Evolutionary conservation across 2,888 invertebrate species (phyloP).

Genomic region (Brassicogethes aeneus): DNA sequence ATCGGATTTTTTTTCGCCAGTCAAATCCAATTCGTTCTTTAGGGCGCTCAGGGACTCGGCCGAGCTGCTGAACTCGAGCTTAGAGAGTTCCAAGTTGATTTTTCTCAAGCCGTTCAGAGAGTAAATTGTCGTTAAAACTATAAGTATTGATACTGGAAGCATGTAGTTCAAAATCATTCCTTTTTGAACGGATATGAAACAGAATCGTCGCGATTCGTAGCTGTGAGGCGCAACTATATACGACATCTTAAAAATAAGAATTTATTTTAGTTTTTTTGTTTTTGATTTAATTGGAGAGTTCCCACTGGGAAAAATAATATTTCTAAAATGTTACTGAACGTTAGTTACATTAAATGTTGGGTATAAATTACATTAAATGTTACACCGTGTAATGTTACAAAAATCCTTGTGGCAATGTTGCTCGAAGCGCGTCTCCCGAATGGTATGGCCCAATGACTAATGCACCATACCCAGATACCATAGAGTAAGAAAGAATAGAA

Average conservation of each 20-base stretch:
- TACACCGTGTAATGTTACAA: no score
- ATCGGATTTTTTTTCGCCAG: constrained; percentile 24
- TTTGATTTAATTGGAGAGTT: no score
- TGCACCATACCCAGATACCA: no score
- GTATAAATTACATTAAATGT: no score
- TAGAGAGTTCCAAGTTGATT: constrained; percentile 38
- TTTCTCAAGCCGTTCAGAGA: constrained; percentile 47
- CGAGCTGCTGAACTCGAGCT: constrained; percentile 35
- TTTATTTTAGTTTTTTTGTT: no score
- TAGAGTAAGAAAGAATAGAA: no score
- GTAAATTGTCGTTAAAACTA: constrained; percentile 53
- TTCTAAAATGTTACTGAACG: no score
- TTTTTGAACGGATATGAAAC: constrained; percentile 69
- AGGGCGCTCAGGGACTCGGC: constrained; percentile 36
- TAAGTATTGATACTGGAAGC: constrained; percentile 59
- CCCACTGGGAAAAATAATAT: no score
- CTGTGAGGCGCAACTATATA: constrained; percentile 60
- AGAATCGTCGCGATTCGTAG: constrained; percentile 64
- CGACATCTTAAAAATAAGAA: constrained; percentile 43
- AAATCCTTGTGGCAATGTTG: no score
- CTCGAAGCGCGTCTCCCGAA: no score
- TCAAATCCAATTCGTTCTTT: constrained; percentile 29
- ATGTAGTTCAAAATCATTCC: constrained; percentile 71
- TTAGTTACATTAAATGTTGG: no score
- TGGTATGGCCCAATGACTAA: no score